phyloP scores from a whole-genome alignment of 2,888 invertebrate species.

The Sycophila texana region DNA sequence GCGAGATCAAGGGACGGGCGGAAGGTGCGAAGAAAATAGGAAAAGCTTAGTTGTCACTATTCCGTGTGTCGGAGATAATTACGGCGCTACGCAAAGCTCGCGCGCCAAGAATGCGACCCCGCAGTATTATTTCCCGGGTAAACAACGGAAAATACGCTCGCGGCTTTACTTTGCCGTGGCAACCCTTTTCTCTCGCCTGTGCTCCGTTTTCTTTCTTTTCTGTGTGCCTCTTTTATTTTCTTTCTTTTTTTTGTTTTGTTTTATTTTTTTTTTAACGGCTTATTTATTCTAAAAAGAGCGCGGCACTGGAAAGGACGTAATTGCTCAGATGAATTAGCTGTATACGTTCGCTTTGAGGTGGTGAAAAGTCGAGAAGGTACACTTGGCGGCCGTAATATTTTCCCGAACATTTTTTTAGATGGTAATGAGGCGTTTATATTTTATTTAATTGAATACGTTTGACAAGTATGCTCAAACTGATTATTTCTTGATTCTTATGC shows the following conservation, averaged over 20 bases:
- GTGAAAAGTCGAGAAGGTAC: background rate
- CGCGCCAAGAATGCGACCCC: slow-evolving; percentile 22
- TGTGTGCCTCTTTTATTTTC: background rate
- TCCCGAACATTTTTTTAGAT: background rate
- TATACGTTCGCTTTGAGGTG: slow-evolving; percentile 26
- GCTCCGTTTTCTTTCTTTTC: background rate
- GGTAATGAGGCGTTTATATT: no score
- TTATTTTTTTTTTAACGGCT: background rate
- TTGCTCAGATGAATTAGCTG: slow-evolving; percentile 44
- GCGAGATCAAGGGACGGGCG: slow-evolving; percentile 29
- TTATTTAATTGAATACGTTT: background rate
- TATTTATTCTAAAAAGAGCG: background rate
- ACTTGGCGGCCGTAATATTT: no score
- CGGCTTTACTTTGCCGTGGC: slow-evolving; percentile 33
- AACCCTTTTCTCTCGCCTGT: background rate
- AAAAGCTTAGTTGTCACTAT: slow-evolving; percentile 50
- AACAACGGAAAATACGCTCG: slow-evolving; percentile 40
- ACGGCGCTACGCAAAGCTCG: slow-evolving; percentile 20
- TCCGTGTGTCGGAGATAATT: slow-evolving; percentile 56
- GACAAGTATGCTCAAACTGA: no score
- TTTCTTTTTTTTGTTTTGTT: background rate
- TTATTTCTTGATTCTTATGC: no score
- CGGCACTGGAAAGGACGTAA: slow-evolving; percentile 2
- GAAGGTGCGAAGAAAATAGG: slow-evolving; percentile 30
- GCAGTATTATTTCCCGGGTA: slow-evolving; percentile 39